Evolutionary conservation across 2,113 vertebrate species (phyloP).

Genomic region (Forbesichthys papilliferus): DNA sequence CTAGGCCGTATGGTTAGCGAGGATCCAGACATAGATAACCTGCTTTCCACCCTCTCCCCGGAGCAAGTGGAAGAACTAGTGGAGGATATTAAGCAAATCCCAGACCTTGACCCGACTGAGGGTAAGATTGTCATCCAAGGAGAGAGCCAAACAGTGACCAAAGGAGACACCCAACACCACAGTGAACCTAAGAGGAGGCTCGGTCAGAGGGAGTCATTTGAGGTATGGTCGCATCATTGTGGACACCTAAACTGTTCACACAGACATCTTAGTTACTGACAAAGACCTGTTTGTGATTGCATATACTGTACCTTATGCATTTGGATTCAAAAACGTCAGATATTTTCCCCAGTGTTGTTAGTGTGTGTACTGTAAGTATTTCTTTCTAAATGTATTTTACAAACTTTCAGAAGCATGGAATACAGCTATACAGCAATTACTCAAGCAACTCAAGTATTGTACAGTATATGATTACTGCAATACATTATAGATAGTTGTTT

Average conservation of each 20-base stretch:
- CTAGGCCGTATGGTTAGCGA: constrained; percentile 80
- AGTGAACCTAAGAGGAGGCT: constrained; percentile 73
- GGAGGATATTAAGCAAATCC: constrained; percentile 81
- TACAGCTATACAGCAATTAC: too few relatives aligned
- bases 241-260: neutral
- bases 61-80: constrained; percentile 80
- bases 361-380: too few relatives aligned
- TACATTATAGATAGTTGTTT: too few relatives aligned
- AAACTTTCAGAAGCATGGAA: too few relatives aligned
- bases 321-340: too few relatives aligned
- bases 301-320: neutral
- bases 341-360: too few relatives aligned
- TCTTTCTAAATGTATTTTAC: too few relatives aligned
- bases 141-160: constrained; percentile 56
- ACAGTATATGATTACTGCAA: too few relatives aligned
- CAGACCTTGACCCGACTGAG: constrained; percentile 79
- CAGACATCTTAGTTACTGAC: neutral
- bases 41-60: constrained; percentile 79
- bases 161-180: constrained; percentile 58
- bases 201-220: constrained; percentile 79
- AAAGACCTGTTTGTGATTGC: neutral
- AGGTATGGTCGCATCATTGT: constrained; percentile 74
- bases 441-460: too few relatives aligned
- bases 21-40: constrained; percentile 80
- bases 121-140: constrained; percentile 71